These are phyloP conservation scores for Antechinus stuartii DNA, from an alignment of 2,113 vertebrate genomes.

Conservation along the genomic window DNA sequence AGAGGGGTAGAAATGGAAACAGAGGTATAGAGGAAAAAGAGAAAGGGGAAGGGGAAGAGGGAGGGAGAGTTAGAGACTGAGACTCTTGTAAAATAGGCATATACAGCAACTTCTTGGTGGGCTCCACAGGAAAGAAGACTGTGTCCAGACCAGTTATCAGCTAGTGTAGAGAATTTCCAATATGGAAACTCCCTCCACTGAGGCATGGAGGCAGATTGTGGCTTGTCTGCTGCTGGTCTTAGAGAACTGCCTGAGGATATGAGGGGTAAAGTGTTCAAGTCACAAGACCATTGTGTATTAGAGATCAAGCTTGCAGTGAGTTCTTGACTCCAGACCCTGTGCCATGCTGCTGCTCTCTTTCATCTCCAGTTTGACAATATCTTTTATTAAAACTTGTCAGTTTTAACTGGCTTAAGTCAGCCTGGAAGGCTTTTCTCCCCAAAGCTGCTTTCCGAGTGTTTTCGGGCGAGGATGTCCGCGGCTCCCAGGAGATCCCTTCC, in stretches of 20 bases:
- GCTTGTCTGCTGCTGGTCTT: neutral
- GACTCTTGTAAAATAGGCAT: neutral
- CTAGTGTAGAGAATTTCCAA: neutral
- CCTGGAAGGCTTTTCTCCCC: conserved; percentile 24
- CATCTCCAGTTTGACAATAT: neutral
- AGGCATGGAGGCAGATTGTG: neutral
- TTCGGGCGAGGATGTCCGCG: neutral
- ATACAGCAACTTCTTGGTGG: neutral
- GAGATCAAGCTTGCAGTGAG: neutral
- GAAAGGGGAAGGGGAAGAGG: neutral
- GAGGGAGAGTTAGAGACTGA: too few relatives aligned
- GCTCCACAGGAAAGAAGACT: neutral
- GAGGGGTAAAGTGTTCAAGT: neutral
- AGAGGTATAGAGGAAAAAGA: too few relatives aligned
- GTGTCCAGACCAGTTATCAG: neutral
- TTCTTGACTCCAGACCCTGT: neutral
- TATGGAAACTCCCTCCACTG: neutral
- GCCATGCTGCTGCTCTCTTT: neutral
- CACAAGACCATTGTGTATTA: neutral
- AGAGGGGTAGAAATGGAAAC: neutral
- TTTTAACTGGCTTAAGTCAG: neutral
- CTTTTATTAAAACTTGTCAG: neutral
- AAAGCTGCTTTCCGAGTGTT: conserved; percentile 49
- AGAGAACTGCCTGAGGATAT: neutral
- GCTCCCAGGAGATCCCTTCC: conserved; percentile 15